A percentile compares a stretch with the other conserved stretches of the same genome.
phyloP scores from a whole-genome alignment of 2,888 invertebrate species.

The Podabrus alpinus region DNA sequence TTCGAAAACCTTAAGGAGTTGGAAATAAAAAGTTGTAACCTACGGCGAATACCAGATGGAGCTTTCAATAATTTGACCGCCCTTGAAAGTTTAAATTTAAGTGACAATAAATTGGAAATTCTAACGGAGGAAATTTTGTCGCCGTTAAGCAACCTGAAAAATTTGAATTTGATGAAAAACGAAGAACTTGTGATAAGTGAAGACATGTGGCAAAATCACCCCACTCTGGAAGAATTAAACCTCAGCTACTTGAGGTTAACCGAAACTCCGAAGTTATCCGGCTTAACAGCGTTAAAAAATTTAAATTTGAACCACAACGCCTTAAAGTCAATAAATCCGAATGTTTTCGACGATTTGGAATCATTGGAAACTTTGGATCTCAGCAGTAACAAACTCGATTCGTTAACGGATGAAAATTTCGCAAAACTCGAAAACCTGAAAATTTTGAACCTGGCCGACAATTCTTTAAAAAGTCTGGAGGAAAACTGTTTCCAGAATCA shows the following conservation, averaged over 20 bases:
- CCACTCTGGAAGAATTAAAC: not conserved
- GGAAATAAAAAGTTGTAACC: not conserved
- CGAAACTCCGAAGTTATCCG: not conserved
- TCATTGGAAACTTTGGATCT: slow-evolving; percentile 4
- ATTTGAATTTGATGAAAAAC: slow-evolving; percentile 2
- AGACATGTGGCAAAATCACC: not conserved
- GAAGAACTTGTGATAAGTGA: not conserved
- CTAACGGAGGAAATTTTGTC: not conserved
- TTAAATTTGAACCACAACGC: slow-evolving; percentile 7
- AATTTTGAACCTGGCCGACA: not conserved
- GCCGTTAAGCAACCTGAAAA: slow-evolving; percentile 1
- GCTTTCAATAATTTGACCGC: not conserved
- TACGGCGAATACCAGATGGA: slow-evolving; percentile 2
- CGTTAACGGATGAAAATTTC: not conserved
- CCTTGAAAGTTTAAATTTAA: not conserved
- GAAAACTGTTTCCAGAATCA: not conserved
- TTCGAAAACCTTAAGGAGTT: not conserved
- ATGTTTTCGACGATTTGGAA: slow-evolving; percentile 1
- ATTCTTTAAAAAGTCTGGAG: not conserved
- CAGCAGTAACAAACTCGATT: slow-evolving; percentile 4
- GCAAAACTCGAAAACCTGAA: not conserved
- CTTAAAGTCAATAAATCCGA: not conserved
- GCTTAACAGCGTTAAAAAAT: not conserved
- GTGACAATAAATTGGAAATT: slow-evolving; percentile 11
- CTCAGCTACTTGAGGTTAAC: not conserved